Percentiles rank a stretch among this genome's conserved stretches.
phyloP scores from a whole-genome alignment of 2,888 invertebrate species.

The Opisthograptis luteolata region DNA sequence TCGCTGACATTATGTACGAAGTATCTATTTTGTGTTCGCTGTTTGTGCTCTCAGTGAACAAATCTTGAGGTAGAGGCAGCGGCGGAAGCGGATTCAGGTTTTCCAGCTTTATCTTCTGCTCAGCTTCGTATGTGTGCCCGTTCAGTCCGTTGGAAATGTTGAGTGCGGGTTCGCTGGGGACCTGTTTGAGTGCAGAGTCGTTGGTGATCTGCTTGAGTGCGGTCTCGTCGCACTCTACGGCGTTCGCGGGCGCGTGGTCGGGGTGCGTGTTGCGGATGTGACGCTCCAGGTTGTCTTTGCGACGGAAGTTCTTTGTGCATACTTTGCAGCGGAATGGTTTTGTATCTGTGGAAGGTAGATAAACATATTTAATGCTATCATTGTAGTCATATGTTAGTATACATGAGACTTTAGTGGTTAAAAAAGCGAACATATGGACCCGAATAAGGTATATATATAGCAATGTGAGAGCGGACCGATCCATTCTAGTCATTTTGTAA shows the following conservation, averaged over 20 bases:
- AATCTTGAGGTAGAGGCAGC: slow-evolving; percentile 62
- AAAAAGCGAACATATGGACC: too few relatives aligned
- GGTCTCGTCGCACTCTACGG: slow-evolving; percentile 64
- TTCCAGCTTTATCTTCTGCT: slow-evolving; percentile 62
- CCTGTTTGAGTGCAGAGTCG: slow-evolving; percentile 53
- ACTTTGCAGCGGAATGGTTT: slow-evolving; percentile 89
- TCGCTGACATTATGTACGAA: slow-evolving; percentile 74
- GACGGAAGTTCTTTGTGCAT: slow-evolving; percentile 88
- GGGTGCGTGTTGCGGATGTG: slow-evolving; percentile 91
- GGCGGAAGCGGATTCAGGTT: slow-evolving; percentile 70
- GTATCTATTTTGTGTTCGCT: slow-evolving; percentile 51
- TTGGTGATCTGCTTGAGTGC: slow-evolving; percentile 52
- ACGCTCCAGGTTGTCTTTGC: slow-evolving; percentile 91
- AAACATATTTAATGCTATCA: background rate
- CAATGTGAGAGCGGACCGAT: too few relatives aligned
- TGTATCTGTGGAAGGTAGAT: slow-evolving; percentile 76
- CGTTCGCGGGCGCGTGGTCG: slow-evolving; percentile 63
- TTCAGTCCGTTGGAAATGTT: slow-evolving; percentile 37
- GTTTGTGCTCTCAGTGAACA: slow-evolving; percentile 44
- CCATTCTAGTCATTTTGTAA: too few relatives aligned
- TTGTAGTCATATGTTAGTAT: too few relatives aligned
- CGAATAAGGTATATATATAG: too few relatives aligned
- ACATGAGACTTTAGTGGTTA: too few relatives aligned
- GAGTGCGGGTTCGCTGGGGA: slow-evolving; percentile 54
- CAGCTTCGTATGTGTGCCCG: slow-evolving; percentile 28